Base-by-base conservation (phyloP, 2,113 vertebrate species). In the Protobothrops flavoviridis region DNA sequence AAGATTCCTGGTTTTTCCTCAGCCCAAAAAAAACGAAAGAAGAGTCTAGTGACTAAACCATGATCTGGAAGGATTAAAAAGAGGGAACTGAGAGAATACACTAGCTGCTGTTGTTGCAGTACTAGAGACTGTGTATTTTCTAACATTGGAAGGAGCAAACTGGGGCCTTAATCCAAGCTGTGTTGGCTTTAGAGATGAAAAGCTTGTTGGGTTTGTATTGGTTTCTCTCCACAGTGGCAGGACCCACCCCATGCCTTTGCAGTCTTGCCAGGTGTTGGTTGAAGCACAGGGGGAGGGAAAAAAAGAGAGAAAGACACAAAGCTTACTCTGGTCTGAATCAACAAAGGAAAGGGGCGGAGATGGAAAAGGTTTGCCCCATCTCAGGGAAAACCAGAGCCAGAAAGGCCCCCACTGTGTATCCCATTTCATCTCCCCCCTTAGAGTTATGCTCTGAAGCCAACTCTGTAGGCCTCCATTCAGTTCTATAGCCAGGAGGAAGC, bases 311-410 rank as follows among this genome's bases (percentile, higher is more conserved):
- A 57, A 85, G 39, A 33, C 43, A 92, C 39, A 90, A 90, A 90
- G 55, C 74, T 93, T n/a, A 56, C 21, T 48, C 55, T 61, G 52
- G n/a, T 64, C 88, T 93, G 89, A 93, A 90, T 87, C 88, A 90
- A 93, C 92, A 93, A 90, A 93, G 89, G 74, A 81, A 93, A 93
- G 81, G 48, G 92, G 81, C 23, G 81, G 92, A 53, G 92, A 93
- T 53, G 55, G 56, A n/a, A 87, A 86, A 48, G 81, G 56, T 23
- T 86, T 64, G 55, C 88, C 74, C 55, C 50, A 8, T 10, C 15
- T 90, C 56, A 85, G 88, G 53, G 26, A 85, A 89, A 90, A 81
- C 20, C 29, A 81, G 43, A 45, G 52, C 43, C 92, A 85, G 55
- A 69, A 86, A 90, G 26, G 29, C 85, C 50, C 88, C 88, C 55